Conservation (phyloP, 2,888 invertebrate genomes). For the Epistrophe eligans region DNA sequence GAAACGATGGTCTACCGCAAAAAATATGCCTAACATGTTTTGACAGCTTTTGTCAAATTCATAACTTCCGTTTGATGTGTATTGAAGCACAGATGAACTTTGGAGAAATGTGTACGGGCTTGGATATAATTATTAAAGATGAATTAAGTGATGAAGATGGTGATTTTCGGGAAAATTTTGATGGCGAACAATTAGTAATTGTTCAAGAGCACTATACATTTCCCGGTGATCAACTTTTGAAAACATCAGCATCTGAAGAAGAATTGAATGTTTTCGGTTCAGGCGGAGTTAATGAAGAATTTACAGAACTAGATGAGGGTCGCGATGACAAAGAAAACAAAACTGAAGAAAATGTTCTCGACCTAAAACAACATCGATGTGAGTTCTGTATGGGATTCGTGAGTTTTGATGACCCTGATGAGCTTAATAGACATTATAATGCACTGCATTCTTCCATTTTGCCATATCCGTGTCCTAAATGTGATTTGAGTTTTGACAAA, state of each 20-base stretch:
- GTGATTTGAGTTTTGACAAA: conserved; percentile 39
- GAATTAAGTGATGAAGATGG: conserved; percentile 33
- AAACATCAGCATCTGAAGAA: neutral
- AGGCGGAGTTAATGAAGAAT: neutral
- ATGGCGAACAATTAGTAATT: conserved; percentile 48
- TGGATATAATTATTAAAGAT: conserved; percentile 63
- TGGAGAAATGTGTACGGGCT: conserved; percentile 59
- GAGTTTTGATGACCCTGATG: conserved; percentile 56
- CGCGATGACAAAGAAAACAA: neutral
- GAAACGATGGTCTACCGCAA: conserved; percentile 57
- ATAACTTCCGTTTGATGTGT: conserved; percentile 65
- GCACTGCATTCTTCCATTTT: conserved; percentile 31
- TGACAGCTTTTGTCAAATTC: conserved; percentile 70
- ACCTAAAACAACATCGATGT: conserved; percentile 48
- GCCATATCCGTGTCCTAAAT: conserved; percentile 54
- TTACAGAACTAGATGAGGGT: neutral
- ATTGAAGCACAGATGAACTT: conserved; percentile 61
- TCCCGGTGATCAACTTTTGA: conserved; percentile 37
- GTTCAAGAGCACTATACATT: conserved; percentile 62
- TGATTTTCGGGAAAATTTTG: conserved; percentile 34
- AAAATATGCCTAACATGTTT: conserved; percentile 69
- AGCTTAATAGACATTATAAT: conserved; percentile 55
- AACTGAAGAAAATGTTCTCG: neutral
- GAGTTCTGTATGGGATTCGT: conserved; percentile 61
- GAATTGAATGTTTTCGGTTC: neutral